Percentiles rank a stretch among this genome's conserved stretches.
These are phyloP conservation scores for Mastigias papua DNA, from an alignment of 30 jellyfish, hydroid and myxozoan genomes.

Conservation along the genomic window DNA sequence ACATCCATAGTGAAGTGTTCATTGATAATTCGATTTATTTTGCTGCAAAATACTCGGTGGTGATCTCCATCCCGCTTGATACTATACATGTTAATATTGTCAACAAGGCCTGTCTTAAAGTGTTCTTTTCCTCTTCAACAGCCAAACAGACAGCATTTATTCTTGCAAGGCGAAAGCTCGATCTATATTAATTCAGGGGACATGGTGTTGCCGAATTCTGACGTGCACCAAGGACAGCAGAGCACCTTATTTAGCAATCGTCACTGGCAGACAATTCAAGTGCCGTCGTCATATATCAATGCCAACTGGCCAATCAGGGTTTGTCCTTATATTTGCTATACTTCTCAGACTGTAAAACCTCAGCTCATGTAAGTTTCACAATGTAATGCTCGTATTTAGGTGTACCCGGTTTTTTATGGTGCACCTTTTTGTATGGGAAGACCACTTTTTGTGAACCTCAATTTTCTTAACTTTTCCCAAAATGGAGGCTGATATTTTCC, in stretches of 20 bases:
- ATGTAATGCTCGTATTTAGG: too few relatives aligned
- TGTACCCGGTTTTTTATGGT: too few relatives aligned
- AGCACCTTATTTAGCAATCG: constrained; percentile 84
- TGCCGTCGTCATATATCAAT: constrained; percentile 74
- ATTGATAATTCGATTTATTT: too few relatives aligned
- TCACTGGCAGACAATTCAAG: constrained; percentile 98
- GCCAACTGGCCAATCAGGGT: constrained; percentile 96
- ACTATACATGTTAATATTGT: background rate
- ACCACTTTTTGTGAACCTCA: too few relatives aligned
- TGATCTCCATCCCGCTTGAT: background rate
- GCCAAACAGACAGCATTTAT: constrained; percentile 95
- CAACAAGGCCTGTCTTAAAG: background rate
- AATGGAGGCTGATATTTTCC: too few relatives aligned
- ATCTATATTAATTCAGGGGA: constrained; percentile 90
- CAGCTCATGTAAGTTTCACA: too few relatives aligned
- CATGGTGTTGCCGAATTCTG: constrained; percentile 69
- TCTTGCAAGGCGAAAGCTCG: constrained; percentile 90
- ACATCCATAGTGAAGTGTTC: too few relatives aligned
- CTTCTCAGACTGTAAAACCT: too few relatives aligned
- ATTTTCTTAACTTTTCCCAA: too few relatives aligned
- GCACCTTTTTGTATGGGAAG: too few relatives aligned
- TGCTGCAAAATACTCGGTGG: background rate
- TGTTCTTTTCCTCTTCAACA: constrained; percentile 31
- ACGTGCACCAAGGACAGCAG: constrained; percentile 35
- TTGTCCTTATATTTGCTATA: too few relatives aligned